These are phyloP conservation scores for Clanis bilineata DNA, from an alignment of 2,888 invertebrate genomes.

Conservation along the genomic window DNA sequence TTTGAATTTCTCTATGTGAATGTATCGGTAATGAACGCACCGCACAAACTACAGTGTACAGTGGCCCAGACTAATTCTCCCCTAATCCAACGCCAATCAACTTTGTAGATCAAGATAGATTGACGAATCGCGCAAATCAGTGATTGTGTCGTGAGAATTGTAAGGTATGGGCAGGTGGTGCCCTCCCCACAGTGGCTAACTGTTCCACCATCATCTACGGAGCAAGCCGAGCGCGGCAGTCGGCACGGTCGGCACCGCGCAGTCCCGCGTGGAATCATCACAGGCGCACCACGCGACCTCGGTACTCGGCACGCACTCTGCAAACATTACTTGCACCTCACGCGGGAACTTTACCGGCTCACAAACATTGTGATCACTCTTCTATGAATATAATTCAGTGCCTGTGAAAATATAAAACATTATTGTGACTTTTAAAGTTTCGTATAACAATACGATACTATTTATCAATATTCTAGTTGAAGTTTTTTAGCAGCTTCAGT, in stretches of 20 bases:
- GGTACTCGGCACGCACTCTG: slow-evolving; percentile 31
- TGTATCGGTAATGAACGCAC: slow-evolving; percentile 67
- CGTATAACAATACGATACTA: slow-evolving; percentile 10
- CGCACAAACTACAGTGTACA: slow-evolving; percentile 49
- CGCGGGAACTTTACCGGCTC: slow-evolving; percentile 37
- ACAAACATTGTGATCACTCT: slow-evolving; percentile 24
- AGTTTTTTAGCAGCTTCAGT: slow-evolving; percentile 62
- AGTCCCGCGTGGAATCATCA: slow-evolving; percentile 67
- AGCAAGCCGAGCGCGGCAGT: slow-evolving; percentile 50
- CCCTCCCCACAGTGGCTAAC: slow-evolving; percentile 74
- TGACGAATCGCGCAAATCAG: slow-evolving; percentile 66
- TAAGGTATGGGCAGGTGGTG: slow-evolving; percentile 73
- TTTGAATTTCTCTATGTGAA: slow-evolving; percentile 67
- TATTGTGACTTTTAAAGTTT: slow-evolving; percentile 35
- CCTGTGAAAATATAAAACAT: slow-evolving; percentile 38
- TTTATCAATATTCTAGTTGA: slow-evolving; percentile 26
- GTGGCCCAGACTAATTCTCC: slow-evolving; percentile 50
- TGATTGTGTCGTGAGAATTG: slow-evolving; percentile 77
- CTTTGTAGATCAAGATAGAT: slow-evolving; percentile 77
- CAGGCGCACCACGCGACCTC: slow-evolving; percentile 61
- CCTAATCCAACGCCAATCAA: slow-evolving; percentile 76
- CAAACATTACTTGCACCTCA: slow-evolving; percentile 33
- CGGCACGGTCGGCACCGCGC: slow-evolving; percentile 52
- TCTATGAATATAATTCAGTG: slow-evolving; percentile 23
- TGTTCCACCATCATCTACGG: slow-evolving; percentile 69